Conservation (phyloP, 1,140 invertebrate genomes). For the Zelostemma sp. region DNA sequence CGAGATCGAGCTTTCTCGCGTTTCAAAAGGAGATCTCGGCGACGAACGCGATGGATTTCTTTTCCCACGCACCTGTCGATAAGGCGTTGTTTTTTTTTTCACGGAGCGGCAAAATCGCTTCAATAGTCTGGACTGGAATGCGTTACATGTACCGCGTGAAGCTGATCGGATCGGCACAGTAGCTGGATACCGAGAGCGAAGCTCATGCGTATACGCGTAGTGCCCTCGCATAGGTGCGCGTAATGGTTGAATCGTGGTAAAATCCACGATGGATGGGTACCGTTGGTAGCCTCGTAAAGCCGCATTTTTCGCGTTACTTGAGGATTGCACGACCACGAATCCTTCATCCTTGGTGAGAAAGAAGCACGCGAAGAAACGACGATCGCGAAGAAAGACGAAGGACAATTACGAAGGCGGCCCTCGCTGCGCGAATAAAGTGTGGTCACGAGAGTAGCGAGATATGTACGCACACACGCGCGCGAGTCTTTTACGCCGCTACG, state of each 20-base stretch:
- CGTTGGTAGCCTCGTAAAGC: conserved; percentile 55
- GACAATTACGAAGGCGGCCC: conserved; percentile 41
- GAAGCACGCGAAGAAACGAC: conserved; percentile 52
- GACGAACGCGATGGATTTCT: conserved; percentile 1
- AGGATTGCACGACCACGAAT: conserved; percentile 51
- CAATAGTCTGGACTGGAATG: conserved; percentile 33
- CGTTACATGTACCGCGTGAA: conserved; percentile 35
- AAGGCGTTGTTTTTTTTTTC: conserved; percentile 15
- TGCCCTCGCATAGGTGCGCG: conserved; percentile 37
- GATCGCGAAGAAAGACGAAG: conserved; percentile 44
- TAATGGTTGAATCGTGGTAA: conserved; percentile 48
- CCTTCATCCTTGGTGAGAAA: conserved; percentile 48
- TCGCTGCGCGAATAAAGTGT: conserved; percentile 46
- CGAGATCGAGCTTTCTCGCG: too few relatives aligned
- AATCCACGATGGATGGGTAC: conserved; percentile 50
- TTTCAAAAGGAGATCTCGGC: too few relatives aligned
- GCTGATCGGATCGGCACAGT: conserved; percentile 35
- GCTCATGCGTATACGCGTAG: conserved; percentile 36
- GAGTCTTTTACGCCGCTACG: conserved; percentile 44
- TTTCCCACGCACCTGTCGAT: conserved; percentile 17
- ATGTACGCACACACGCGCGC: conserved; percentile 40
- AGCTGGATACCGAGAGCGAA: conserved; percentile 23
- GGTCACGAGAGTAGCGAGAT: conserved; percentile 44
- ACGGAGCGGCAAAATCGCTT: conserved; percentile 19
- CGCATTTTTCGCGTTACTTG: conserved; percentile 60